Evolutionary conservation across 2,888 invertebrate genomes (phyloP), one percentile per base, ranked within the genome.

Genomic region (Eurytoma californica): DNA sequence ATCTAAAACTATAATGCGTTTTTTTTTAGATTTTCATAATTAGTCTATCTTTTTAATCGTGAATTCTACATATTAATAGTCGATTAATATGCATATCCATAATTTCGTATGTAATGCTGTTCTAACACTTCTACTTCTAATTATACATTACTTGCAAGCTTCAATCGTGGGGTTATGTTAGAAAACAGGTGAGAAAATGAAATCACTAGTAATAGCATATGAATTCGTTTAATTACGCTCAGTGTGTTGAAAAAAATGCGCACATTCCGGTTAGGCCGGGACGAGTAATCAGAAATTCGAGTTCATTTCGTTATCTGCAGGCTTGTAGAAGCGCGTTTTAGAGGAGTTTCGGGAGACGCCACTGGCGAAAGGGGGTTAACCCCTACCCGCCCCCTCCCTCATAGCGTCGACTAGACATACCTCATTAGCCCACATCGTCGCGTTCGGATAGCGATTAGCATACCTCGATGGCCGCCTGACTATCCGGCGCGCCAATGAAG

Each of bases 221-320:
- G 39, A 4, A 39, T 39, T 39, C 39, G 39, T 39, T 39, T 39
- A 39, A 39, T 3, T 39, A 39, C 39, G 4, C 4, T 4, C 3
- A 7, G 39, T 4, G 39, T 39, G 39, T 39, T 39, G 39, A 39
- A 39, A 39, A 39, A 39, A 39, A 39, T 4, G 39, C 12, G 28
- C 63, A 39, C 39, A 83, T 85, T 87, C 86, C 86, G 87, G 88
- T 88, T 87, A 87, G 86, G 84, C 53, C 13, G 74, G 57, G 79
- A 0, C 69, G 85, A 86, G 87, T 87, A 86, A 86, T 87, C 85
- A 83, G 83, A 85, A 87, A 86, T 88, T 86, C 81, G 82, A 82
- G 74, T 79, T 82, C 79, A 82, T 81, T 80, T 84, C 83, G 81
- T 84, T 84, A 83, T 82, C 61, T 30, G 69, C 49, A 20, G 69